phyloP scores from a whole-genome alignment of 2,797 vertebrate species.

The Tangara arthus region DNA sequence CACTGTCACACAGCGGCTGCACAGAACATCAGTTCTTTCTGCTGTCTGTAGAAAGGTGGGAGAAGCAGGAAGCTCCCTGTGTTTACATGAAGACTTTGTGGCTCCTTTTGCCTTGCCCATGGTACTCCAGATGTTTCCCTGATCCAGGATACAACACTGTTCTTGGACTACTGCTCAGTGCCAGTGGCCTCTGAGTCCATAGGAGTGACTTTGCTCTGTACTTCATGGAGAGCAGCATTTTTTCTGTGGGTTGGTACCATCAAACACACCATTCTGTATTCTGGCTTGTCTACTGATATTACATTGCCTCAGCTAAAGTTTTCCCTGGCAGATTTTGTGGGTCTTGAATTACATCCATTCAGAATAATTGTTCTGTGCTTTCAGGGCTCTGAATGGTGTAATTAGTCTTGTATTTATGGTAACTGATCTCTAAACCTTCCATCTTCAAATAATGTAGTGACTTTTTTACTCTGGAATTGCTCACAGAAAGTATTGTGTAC shows the following conservation, averaged over 20 bases:
- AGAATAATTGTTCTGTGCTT: background rate
- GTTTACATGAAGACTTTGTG: background rate
- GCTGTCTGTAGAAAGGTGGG: background rate
- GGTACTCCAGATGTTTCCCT: background rate
- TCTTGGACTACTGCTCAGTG: background rate
- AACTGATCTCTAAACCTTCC: background rate
- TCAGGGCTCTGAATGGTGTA: background rate
- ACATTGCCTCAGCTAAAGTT: background rate
- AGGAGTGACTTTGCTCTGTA: background rate
- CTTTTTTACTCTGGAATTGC: background rate
- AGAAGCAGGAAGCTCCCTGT: accelerated
- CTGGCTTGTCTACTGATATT: background rate
- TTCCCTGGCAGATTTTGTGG: background rate
- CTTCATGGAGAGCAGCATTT: background rate
- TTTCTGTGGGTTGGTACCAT: background rate
- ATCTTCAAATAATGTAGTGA: background rate
- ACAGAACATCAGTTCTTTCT: background rate
- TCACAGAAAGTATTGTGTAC: background rate
- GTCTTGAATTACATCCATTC: background rate
- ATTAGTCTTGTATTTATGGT: background rate
- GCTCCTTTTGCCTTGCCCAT: background rate
- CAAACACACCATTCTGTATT: background rate
- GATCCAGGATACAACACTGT: background rate
- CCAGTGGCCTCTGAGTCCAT: background rate
- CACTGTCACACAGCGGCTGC: background rate